A percentile compares a stretch with the other conserved stretches of the same genome.
phyloP scores from a whole-genome alignment of 2,888 invertebrate species.

The Diarsia rubi region DNA sequence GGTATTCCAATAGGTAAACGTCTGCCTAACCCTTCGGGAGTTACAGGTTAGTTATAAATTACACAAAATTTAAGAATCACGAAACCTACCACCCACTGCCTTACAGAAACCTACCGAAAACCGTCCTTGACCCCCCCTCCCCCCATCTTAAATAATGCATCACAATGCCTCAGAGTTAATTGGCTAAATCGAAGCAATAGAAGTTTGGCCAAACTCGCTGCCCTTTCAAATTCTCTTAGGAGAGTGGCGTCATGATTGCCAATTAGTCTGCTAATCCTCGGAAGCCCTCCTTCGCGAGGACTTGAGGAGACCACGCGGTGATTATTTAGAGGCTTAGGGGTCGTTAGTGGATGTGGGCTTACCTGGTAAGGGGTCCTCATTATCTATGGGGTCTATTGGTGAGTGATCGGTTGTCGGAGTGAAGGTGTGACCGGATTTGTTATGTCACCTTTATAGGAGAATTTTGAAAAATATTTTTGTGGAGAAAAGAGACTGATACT shows the following conservation, averaged over 20 bases:
- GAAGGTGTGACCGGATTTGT: not conserved
- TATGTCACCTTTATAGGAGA: not conserved
- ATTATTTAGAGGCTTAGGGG: conserved; percentile 49
- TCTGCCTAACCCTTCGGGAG: too few relatives aligned
- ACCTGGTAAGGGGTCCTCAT: conserved; percentile 33
- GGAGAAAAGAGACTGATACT: not conserved
- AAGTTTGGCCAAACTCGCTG: conserved; percentile 41
- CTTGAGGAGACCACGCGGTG: conserved; percentile 35
- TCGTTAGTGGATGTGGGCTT: conserved; percentile 42
- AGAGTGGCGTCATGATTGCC: conserved; percentile 57
- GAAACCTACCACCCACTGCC: not conserved
- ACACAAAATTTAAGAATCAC: not conserved
- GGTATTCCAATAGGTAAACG: too few relatives aligned
- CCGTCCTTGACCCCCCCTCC: not conserved
- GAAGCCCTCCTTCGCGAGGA: conserved; percentile 45
- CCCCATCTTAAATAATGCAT: conserved; percentile 58
- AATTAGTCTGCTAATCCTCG: conserved; percentile 63
- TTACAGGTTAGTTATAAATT: too few relatives aligned
- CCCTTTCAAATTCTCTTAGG: conserved; percentile 49
- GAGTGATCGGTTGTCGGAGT: not conserved
- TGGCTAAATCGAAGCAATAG: conserved; percentile 49
- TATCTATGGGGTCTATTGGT: not conserved
- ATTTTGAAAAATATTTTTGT: not conserved
- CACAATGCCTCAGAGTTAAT: conserved; percentile 55
- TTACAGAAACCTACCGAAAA: not conserved